A percentile compares a stretch with the other conserved stretches of the same genome.
Conservation (phyloP, 2,888 invertebrate genomes). For the Poecilus cupreus region DNA sequence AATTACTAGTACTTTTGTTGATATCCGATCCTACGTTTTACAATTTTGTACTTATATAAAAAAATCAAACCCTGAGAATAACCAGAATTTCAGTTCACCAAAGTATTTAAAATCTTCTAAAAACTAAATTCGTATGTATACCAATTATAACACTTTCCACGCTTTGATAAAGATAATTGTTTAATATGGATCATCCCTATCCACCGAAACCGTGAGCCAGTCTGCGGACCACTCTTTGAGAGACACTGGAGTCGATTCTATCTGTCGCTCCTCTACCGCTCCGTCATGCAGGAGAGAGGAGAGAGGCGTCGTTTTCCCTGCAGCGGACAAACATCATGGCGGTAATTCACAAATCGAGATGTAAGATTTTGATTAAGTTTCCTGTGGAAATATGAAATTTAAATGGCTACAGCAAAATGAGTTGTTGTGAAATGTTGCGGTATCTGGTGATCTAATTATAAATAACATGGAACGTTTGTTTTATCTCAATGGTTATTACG, state of each 20-base stretch:
- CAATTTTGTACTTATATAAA: too few species aligned
- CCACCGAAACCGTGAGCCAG: too few species aligned
- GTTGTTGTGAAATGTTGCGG: constrained; percentile 22
- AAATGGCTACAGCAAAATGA: constrained; percentile 35
- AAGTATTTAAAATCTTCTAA: too few species aligned
- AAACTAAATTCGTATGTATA: too few species aligned
- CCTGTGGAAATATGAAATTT: constrained; percentile 51
- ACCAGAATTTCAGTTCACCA: too few species aligned
- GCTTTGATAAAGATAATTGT: too few species aligned
- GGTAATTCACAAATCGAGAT: constrained; percentile 55
- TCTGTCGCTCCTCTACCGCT: constrained; percentile 11
- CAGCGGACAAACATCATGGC: constrained; percentile 49
- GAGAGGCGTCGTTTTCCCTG: constrained; percentile 26
- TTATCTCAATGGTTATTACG: constrained; percentile 4
- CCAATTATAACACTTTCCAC: too few species aligned
- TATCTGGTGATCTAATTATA: constrained; percentile 16
- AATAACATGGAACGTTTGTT: constrained; percentile 33
- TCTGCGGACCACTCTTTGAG: neutral
- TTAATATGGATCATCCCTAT: too few species aligned
- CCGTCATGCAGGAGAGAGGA: neutral
- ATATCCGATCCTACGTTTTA: too few species aligned
- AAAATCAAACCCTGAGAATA: too few species aligned
- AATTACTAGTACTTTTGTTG: too few species aligned
- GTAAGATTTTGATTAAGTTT: constrained; percentile 49
- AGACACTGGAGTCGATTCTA: neutral